Conservation (phyloP, 2,797 vertebrate species). For the Urocyon cinereoargenteus region DNA sequence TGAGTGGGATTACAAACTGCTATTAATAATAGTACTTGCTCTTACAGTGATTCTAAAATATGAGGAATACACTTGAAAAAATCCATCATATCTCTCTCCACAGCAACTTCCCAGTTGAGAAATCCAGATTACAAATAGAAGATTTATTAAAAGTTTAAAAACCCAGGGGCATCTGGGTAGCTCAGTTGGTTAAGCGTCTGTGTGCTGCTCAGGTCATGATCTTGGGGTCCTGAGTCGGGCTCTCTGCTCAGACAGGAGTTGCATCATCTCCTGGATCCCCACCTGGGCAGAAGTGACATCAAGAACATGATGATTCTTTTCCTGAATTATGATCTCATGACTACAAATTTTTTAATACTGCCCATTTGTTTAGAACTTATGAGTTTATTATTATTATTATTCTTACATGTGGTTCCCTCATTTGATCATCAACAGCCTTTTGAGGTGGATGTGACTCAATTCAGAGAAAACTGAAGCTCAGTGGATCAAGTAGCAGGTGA, state of each 20-base stretch:
- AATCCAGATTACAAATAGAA: background rate
- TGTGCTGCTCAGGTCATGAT: background rate
- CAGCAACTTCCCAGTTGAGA: background rate
- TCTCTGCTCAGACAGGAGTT: background rate
- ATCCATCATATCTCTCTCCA: background rate
- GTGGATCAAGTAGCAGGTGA: rapidly evolving
- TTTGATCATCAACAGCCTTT: background rate
- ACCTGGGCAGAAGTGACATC: background rate
- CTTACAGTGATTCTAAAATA: background rate
- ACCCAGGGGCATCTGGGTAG: background rate
- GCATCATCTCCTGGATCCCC: background rate
- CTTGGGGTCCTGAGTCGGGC: background rate
- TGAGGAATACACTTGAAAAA: background rate
- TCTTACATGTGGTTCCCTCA: background rate
- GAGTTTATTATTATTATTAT: background rate
- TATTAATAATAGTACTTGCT: background rate
- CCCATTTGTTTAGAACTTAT: background rate
- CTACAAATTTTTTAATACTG: background rate
- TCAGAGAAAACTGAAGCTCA: background rate
- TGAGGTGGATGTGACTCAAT: background rate
- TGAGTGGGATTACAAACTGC: background rate
- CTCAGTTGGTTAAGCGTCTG: background rate
- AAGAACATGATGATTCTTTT: background rate
- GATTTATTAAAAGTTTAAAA: background rate
- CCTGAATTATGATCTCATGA: background rate